These are phyloP conservation scores for Tinamus guttatus DNA, from an alignment of 2,113 vertebrate genomes.

Conservation along the genomic window DNA sequence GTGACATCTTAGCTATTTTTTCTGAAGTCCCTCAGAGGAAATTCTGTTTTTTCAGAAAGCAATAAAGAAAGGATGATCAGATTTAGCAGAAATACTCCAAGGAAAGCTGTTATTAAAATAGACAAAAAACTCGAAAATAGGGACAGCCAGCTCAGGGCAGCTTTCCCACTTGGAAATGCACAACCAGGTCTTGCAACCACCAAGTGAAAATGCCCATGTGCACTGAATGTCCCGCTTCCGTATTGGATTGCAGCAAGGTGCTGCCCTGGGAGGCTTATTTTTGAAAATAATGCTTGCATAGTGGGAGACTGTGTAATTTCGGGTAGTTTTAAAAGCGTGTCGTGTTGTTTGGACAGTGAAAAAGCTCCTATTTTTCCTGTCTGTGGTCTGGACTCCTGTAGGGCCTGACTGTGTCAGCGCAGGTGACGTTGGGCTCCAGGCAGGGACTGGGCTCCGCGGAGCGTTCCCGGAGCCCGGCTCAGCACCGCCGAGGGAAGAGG, in stretches of 20 bases:
- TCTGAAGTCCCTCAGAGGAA: conserved; percentile 31
- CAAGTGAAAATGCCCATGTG: not conserved
- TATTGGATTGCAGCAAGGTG: not conserved
- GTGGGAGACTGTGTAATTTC: not conserved
- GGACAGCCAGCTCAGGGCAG: not conserved
- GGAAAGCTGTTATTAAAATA: not conserved
- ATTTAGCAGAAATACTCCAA: not conserved
- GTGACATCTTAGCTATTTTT: not conserved
- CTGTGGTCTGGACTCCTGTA: not conserved
- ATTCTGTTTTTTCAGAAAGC: conserved; percentile 36
- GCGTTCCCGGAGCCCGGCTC: conserved; percentile 27
- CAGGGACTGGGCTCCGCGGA: not conserved
- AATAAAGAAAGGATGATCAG: conserved; percentile 12
- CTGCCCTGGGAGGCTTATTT: not conserved
- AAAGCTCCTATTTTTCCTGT: not conserved
- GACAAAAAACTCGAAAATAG: not conserved
- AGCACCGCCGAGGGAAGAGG: not conserved
- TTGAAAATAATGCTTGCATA: not conserved
- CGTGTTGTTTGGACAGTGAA: not conserved
- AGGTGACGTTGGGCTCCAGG: not conserved
- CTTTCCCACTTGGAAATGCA: not conserved
- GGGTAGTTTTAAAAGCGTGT: not conserved
- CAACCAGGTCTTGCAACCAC: not conserved
- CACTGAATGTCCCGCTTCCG: not conserved
- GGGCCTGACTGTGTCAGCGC: not conserved